Evolutionary conservation across 2,113 vertebrate genomes (phyloP).

Genomic region (Ondatra zibethicus): DNA sequence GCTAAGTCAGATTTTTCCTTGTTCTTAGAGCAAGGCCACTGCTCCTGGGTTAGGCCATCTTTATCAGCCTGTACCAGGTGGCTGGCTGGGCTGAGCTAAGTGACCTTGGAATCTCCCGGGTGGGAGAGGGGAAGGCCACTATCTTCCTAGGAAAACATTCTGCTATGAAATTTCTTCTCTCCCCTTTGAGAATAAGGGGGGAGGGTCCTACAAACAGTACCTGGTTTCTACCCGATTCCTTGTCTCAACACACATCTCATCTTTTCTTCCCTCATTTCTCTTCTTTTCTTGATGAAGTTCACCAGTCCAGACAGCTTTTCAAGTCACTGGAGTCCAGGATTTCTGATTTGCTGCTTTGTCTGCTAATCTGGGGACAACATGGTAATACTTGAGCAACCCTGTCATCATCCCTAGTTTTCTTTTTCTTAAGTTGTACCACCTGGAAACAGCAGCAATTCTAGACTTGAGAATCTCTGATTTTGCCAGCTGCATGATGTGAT

Average conservation of each 20-base stretch:
- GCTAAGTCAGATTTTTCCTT: too few species aligned
- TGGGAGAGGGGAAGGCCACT: too few species aligned
- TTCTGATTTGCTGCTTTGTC: background rate
- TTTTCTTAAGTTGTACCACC: background rate
- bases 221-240: too few species aligned
- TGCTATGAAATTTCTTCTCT: too few species aligned
- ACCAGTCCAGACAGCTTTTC: background rate
- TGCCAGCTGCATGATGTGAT: background rate
- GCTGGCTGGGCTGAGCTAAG: too few species aligned
- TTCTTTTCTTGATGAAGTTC: background rate
- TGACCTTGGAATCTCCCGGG: too few species aligned
- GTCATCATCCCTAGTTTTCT: background rate
- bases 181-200: too few species aligned
- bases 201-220: too few species aligned
- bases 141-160: too few species aligned
- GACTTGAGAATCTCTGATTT: slow-evolving; percentile 49
- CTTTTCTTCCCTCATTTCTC: background rate
- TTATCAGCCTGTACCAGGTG: too few species aligned
- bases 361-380: background rate
- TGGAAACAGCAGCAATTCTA: slow-evolving; percentile 31
- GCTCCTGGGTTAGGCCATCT: too few species aligned
- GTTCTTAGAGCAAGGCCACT: too few species aligned
- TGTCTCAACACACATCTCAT: background rate
- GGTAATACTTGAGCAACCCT: background rate
- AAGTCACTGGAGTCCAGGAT: background rate